Evolutionary conservation across 35 echinoderm and acorn worm species (phyloP).

Genomic region (Antedon bifida): DNA sequence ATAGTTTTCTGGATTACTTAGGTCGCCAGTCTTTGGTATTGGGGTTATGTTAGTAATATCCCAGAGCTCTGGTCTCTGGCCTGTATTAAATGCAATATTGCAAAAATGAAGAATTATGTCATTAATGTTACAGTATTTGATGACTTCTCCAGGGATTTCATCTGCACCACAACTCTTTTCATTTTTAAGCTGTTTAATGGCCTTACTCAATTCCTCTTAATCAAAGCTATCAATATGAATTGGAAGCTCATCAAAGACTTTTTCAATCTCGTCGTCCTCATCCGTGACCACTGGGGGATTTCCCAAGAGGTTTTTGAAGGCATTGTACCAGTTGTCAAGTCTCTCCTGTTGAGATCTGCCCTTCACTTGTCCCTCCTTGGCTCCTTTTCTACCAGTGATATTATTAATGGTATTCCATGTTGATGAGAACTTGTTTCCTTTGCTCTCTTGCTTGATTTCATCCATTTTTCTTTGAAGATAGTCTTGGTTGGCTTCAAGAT

Average conservation of each 20-base stretch:
- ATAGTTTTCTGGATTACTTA: not conserved
- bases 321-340: slow-evolving; percentile 15
- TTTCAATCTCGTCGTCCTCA: not conserved
- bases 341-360: slow-evolving; percentile 3
- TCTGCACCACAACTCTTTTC: slow-evolving; percentile 1
- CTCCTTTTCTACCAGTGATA: not conserved
- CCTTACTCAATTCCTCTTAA: not conserved
- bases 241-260: slow-evolving; percentile 6
- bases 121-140: not conserved
- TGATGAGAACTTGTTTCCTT: not conserved
- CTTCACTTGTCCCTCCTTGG: not conserved
- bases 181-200: slow-evolving; percentile 7
- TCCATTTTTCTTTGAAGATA: not conserved
- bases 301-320: slow-evolving; percentile 10
- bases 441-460: not conserved
- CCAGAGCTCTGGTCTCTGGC: not conserved
- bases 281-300: not conserved
- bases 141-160: slow-evolving; percentile 9
- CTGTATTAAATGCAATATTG: not conserved
- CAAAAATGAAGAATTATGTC: too few relatives aligned
- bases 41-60: not conserved
- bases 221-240: not conserved
- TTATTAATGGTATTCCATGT: not conserved
- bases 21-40: not conserved
- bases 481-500: not conserved